Evolutionary conservation across 2,113 vertebrate genomes (phyloP), one percentile per base, ranked within the genome.

Genomic region (Burhinus bistriatus): DNA sequence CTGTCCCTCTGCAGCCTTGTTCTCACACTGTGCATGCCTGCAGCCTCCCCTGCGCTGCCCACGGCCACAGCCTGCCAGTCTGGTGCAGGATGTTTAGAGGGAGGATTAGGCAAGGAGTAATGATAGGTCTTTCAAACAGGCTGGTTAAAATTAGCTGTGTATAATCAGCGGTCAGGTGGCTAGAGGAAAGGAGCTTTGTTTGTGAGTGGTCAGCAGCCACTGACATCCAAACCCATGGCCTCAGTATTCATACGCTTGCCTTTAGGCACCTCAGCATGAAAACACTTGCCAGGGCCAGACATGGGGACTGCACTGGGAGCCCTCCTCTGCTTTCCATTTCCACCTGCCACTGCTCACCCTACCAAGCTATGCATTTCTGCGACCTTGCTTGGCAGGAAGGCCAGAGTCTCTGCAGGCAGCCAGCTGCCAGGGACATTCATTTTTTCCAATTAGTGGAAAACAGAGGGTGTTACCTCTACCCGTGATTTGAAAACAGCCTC

Each of bases 121-220:
- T 92, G 89, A 92, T 65, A 87, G 95, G 45, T 92, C 87, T 91
- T 95, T 66, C 86, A 85, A 87, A 88, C 40, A 38, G 62, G 19
- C 15, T 86, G 84, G 89, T 42, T 95, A 96, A 95, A 95, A 94
- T 92, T 87, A 87, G 89, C 57, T 1, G 1, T 1, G 4, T 87
- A 13, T 95, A 95, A 96, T 97, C 91, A 97, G 77, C 5, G 57
- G 96, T 91, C 88, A 87, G 52, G 73, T 79, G 70, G 89, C 52
- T 52, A 21, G 69, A 93, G 66, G 17, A 95, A 92, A 89, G 61
- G 65, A 87, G 69, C 36, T 93, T 87, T 95, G 76, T 89, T 92
- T 94, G 76, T 72, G 61, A 84, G 58, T 34, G 30, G 83, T 84
- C 83, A 96, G 65, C 40, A 84, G 81, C 57, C 66, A 47, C 77